Percentiles rank a stretch among this genome's conserved stretches.
phyloP scores from a whole-genome alignment of 2,113 vertebrate species.

The Lichenostomus cassidix region DNA sequence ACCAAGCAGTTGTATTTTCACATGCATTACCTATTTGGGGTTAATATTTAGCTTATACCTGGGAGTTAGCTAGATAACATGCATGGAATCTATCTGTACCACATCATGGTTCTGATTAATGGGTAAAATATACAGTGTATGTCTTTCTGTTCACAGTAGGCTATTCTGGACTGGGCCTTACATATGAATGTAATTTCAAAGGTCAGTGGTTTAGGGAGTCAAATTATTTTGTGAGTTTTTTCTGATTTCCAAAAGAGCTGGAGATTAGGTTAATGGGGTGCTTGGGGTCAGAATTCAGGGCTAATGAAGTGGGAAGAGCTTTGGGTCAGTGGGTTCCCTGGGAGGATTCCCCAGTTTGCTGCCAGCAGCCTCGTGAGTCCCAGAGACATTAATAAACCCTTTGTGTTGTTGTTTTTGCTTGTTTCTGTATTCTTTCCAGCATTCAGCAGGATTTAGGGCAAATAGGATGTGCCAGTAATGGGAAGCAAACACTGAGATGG shows the following conservation, averaged over 20 bases:
- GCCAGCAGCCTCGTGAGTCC: neutral
- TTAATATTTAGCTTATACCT: neutral
- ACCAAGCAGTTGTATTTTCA: neutral
- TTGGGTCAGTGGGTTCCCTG: neutral
- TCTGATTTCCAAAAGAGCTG: neutral
- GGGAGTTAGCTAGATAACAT: neutral
- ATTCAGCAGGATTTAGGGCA: conserved; percentile 16
- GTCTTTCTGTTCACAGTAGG: neutral
- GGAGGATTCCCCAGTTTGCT: neutral
- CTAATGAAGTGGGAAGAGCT: neutral
- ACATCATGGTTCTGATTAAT: neutral
- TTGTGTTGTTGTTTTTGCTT: conserved; percentile 14
- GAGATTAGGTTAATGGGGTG: neutral
- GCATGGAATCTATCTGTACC: neutral
- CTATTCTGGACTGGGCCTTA: neutral
- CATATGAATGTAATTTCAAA: neutral
- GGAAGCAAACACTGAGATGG: conserved; percentile 30
- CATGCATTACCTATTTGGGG: neutral
- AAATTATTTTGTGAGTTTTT: neutral
- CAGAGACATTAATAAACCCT: conserved; percentile 6
- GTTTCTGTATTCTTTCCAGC: conserved; percentile 10
- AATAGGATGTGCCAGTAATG: conserved; percentile 7
- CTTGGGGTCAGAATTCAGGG: neutral
- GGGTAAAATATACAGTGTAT: neutral
- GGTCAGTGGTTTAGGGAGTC: neutral